Percentiles rank a stretch among this genome's conserved stretches.
phyloP scores from a whole-genome alignment of 2,888 invertebrate genomes.

The Syrphus vitripennis region DNA sequence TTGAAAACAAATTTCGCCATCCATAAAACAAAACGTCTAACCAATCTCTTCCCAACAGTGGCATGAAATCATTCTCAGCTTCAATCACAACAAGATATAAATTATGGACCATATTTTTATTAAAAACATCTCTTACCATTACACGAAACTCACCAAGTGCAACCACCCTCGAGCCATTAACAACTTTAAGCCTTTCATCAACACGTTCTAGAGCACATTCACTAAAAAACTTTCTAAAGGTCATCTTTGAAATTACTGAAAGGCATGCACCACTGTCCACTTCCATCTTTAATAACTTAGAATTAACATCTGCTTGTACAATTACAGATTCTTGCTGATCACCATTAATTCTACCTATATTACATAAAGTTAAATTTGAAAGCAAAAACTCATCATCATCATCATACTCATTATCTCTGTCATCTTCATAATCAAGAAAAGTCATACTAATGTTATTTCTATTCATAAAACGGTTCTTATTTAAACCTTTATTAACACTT shows the following conservation, averaged over 20 bases:
- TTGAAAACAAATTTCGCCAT: background rate
- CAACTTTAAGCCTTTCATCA: slow-evolving; percentile 2
- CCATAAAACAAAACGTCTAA: background rate
- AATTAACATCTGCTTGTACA: slow-evolving; percentile 7
- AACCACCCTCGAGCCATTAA: background rate
- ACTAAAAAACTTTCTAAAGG: background rate
- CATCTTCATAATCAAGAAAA: background rate
- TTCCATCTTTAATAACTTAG: slow-evolving; percentile 12
- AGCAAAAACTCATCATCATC: background rate
- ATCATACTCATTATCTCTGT: background rate
- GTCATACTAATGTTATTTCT: background rate
- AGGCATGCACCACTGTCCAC: background rate
- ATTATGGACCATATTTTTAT: background rate
- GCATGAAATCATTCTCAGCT: background rate
- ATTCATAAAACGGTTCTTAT: no score
- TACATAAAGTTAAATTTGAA: no score
- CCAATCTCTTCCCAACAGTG: background rate
- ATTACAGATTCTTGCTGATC: background rate
- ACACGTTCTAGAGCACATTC: background rate
- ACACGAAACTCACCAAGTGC: slow-evolving; percentile 1
- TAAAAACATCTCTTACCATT: background rate
- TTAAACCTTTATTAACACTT: no score
- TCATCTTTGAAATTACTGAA: background rate
- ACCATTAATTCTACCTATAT: background rate
- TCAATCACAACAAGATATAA: slow-evolving; percentile 22